A percentile compares a stretch with the other conserved stretches of the same genome.
Evolutionary conservation across 2,113 vertebrate genomes (phyloP).

Genomic region (Colistium nudipinnis): DNA sequence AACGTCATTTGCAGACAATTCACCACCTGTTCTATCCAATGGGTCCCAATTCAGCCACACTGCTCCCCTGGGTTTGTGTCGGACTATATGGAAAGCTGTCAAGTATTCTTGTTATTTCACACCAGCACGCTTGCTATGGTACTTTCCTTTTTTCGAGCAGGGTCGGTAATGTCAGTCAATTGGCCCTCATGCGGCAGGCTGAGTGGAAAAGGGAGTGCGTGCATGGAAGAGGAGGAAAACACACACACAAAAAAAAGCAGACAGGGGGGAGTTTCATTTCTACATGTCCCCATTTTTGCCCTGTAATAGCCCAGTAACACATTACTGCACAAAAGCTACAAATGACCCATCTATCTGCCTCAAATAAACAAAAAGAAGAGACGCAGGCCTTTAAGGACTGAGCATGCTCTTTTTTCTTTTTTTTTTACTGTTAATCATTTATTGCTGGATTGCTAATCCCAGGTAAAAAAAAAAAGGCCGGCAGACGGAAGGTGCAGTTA

Average conservation of each 20-base stretch:
- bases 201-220: constrained; percentile 43
- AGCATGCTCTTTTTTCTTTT: too few relatives aligned
- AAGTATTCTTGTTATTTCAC: not conserved
- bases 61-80: not conserved
- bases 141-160: not conserved
- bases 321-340: not conserved
- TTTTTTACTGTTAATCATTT: not conserved
- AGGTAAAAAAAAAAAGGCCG: too few relatives aligned
- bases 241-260: not conserved
- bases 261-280: not conserved
- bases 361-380: not conserved
- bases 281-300: not conserved
- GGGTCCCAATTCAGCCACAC: not conserved
- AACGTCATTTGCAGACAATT: not conserved
- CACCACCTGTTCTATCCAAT: not conserved
- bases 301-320: not conserved
- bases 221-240: constrained; percentile 10
- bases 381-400: not conserved
- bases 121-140: not conserved
- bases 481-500: not conserved
- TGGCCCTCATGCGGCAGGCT: constrained; percentile 41
- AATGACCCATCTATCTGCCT: not conserved
- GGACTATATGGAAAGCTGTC: not conserved
- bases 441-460: not conserved
- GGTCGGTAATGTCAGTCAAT: constrained; percentile 39